Evolutionary conservation across 2,888 invertebrate species (phyloP), one percentile per base, ranked within the genome.

Genomic region (Acanthacorydalis orientalis): DNA sequence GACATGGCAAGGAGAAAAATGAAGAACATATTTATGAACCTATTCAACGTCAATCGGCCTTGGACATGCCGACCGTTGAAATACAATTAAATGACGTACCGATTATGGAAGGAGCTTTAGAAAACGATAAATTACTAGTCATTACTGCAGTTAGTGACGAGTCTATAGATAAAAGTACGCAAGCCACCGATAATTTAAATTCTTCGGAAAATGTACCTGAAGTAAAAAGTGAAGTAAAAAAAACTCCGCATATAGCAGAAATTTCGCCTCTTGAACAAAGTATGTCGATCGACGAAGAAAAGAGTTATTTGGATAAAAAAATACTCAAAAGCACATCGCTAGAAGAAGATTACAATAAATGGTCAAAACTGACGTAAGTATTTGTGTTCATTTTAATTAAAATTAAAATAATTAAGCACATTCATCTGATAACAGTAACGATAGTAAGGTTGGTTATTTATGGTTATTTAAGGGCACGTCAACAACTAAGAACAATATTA

Each of bases 331-430:
- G 50, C 39, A 59, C 58, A 35, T 60, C 63, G 38, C 51, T 61
- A 34, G 64, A 63, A 51, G 62, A 65, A 47, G 62, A 63, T 49
- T 58, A 59, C 50, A 61, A 61, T 50, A 61, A 62, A 60, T 65
- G 65, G 65, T 67, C 65, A 51, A 63, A 62, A 61, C 55, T 58
- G 58, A 61, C 59, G 67, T 67, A 57, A 62, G 65, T 56, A 37
- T 37, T 7, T 37, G 7, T 37, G 7, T 37, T 45, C 15, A 16
- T 34, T 31, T 11, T 33, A 10, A 35, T 35, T 45, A 35, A 45
- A 16, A 15, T 45, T 45, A 11, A 11, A 42, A 42, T 4, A 42
- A 42, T n/a, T n/a, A n/a, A n/a, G 8, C 8, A 11, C 11, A 10
- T 39, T 39, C 6, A 4, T 23, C 6, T 6, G 6, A 23, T 23